Base-by-base conservation (phyloP, 2,888 invertebrate genomes). In the Orthonevra nobilis region DNA sequence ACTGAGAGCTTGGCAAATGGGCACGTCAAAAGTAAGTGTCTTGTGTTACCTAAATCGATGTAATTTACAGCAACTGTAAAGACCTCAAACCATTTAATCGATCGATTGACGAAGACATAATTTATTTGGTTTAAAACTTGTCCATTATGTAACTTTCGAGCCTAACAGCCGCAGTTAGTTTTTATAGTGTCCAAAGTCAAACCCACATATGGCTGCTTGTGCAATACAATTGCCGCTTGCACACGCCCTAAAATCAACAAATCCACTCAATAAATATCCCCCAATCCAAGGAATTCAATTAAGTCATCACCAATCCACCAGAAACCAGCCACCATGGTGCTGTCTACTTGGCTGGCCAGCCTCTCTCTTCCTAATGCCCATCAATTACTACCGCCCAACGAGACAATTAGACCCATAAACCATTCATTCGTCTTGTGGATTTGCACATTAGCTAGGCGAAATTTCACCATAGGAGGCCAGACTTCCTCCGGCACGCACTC, bases 361-460 rank as follows among this genome's bases (percentile, higher is more conserved):
- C 34, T 70, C 70, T 54, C 64, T 48, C 68, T 73, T 60, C 64
- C 70, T 77, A 79, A 79, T 79, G 66, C 73, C 79, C 73, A 79
- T 79, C 79, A 79, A 79, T 79, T 79, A 79, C 79, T 73, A 73
- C 79, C 73, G 79, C 73, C 79, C 79, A 79, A 79, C 73, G 66
- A 73, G 79, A 79, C 79, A 79, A 79, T 79, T 79, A 79, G 79
- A 73, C 66, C 73, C 66, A 79, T 79, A 79, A 73, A 79, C 79
- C 66, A 79, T 79, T 73, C 79, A 79, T 79, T 73, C 79, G 66
- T 73, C 61, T 54, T n/a, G 54, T 61, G 36, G 54, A 79, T 73
- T 79, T 79, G 79, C 79, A 68, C 79, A 79, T 79, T 79, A 66
- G 79, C 54, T 36, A 34, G 48, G 60, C 72, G 66, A 79, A 79